phyloP scores from a whole-genome alignment of 2,888 invertebrate species.

The Standfussiana lucernea region DNA sequence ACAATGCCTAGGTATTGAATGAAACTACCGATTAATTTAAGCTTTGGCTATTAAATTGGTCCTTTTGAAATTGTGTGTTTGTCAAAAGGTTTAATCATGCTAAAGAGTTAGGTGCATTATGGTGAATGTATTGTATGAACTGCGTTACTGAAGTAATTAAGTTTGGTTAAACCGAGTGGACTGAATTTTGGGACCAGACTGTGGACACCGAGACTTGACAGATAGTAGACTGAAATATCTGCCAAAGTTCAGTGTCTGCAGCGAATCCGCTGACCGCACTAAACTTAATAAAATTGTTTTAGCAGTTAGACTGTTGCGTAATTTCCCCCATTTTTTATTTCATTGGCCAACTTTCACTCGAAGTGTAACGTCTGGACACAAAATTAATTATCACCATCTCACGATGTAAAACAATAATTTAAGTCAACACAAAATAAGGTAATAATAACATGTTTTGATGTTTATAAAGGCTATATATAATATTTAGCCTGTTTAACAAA shows the following conservation, averaged over 20 bases:
- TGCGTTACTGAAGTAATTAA: background rate
- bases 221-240: too few species aligned
- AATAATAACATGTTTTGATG: too few species aligned
- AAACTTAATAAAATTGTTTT: background rate
- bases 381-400: background rate
- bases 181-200: background rate
- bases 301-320: background rate
- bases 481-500: too few species aligned
- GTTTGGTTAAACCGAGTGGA: background rate
- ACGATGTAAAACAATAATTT: too few species aligned
- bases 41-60: slow-evolving; percentile 32
- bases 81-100: slow-evolving; percentile 43
- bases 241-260: background rate
- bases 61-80: slow-evolving; percentile 34
- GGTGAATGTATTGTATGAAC: background rate
- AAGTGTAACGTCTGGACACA: background rate
- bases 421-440: too few species aligned
- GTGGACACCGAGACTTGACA: background rate
- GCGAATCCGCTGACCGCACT: background rate
- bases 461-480: too few species aligned
- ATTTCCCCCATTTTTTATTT: background rate
- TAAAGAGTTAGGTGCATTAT: background rate
- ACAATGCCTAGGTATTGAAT: slow-evolving; percentile 28
- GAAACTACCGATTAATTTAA: slow-evolving; percentile 34
- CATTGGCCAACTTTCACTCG: background rate